Conservation (phyloP, 2,888 invertebrate species). For the Agonopterix subpropinquella region DNA sequence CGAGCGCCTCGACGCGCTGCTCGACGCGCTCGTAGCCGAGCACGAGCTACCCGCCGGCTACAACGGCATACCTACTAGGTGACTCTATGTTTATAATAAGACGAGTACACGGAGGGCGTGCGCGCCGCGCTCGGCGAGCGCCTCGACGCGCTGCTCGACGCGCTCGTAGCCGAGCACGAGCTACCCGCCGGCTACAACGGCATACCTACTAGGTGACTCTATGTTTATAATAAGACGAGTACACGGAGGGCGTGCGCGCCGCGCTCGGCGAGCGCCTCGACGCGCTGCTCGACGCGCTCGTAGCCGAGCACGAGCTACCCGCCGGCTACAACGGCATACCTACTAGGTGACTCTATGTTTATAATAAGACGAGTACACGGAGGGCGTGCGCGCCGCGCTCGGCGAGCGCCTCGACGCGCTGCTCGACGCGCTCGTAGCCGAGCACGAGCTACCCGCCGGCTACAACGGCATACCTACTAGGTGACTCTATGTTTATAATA, state of each 20-base stretch:
- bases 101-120: no score
- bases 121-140: conserved; percentile 78
- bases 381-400: conserved; percentile 61
- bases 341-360: conserved; percentile 38
- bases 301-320: conserved; percentile 79
- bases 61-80: conserved; percentile 77
- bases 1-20: conserved; percentile 79
- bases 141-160: conserved; percentile 80
- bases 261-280: conserved; percentile 82
- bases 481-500: conserved; percentile 17
- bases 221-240: neutral
- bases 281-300: conserved; percentile 78
- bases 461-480: conserved; percentile 77
- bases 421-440: conserved; percentile 79
- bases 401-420: conserved; percentile 80
- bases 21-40: conserved; percentile 80
- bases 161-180: conserved; percentile 79
- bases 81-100: neutral
- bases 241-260: conserved; percentile 10
- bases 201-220: conserved; percentile 66
- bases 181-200: conserved; percentile 72
- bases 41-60: conserved; percentile 71
- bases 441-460: conserved; percentile 74
- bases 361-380: neutral
- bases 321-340: conserved; percentile 76